phyloP scores from a whole-genome alignment of 35 echinoderm and acorn worm genomes.

The Lytechinus pictus region DNA sequence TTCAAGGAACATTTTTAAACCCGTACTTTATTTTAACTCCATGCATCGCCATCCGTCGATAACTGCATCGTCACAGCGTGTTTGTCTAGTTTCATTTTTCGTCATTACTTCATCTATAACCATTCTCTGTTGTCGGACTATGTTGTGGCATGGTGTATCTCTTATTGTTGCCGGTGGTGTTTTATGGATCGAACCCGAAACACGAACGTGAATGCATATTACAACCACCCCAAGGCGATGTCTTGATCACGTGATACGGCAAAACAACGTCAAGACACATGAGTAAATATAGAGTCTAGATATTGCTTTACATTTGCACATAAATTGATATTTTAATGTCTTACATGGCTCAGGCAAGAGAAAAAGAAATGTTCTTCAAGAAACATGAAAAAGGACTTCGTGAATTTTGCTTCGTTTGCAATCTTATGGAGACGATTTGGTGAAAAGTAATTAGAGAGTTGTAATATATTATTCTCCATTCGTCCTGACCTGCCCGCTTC shows the following conservation, averaged over 20 bases:
- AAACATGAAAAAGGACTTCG: no score
- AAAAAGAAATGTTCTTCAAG: no score
- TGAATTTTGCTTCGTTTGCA: no score
- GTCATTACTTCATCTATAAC: background rate
- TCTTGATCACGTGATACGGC: background rate
- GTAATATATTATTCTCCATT: no score
- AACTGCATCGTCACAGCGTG: background rate
- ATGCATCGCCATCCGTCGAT: background rate
- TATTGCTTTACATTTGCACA: background rate
- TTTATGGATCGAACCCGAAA: background rate
- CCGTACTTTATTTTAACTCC: background rate
- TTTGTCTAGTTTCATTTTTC: background rate
- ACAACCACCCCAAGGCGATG: background rate
- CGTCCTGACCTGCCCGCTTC: no score
- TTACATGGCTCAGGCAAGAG: background rate
- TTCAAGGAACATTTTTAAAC: background rate
- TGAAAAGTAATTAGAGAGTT: no score
- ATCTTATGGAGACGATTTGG: no score
- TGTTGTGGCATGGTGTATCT: background rate
- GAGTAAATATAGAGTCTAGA: background rate
- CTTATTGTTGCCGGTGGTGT: background rate
- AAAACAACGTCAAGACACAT: background rate
- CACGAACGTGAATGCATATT: background rate
- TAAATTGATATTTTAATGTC: background rate
- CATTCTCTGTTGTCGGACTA: background rate